phyloP scores from a whole-genome alignment of 37 sponge, comb jelly and placozoan genomes.

The Bolinopsis microptera region DNA sequence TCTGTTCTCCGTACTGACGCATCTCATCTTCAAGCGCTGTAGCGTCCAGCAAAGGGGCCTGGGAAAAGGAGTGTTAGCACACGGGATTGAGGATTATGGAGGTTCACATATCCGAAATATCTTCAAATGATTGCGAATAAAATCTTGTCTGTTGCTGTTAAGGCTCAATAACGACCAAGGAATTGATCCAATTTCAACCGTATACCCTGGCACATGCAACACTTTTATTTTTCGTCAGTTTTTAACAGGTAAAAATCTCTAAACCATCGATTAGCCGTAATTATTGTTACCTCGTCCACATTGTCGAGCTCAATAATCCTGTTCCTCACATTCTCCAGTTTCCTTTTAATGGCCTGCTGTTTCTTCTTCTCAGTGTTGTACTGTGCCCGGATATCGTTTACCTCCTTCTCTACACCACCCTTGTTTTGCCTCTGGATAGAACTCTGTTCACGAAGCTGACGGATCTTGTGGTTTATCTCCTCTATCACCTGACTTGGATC shows the following conservation, averaged over 20 bases:
- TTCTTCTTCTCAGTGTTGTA: not conserved
- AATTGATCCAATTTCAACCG: too few relatives aligned
- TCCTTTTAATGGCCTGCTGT: slow-evolving; percentile 1
- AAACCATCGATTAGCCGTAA: too few relatives aligned
- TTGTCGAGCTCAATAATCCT: slow-evolving; percentile 50
- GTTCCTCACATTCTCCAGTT: not conserved
- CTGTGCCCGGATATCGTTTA: not conserved
- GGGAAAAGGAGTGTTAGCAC: too few relatives aligned
- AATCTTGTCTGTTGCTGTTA: too few relatives aligned
- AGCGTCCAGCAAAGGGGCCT: not conserved
- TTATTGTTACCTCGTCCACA: slow-evolving; percentile 58
- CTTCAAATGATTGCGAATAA: too few relatives aligned
- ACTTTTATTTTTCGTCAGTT: too few relatives aligned
- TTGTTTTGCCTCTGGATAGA: not conserved
- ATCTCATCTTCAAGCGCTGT: slow-evolving; percentile 28
- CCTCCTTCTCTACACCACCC: not conserved
- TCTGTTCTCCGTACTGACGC: not conserved
- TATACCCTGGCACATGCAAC: too few relatives aligned
- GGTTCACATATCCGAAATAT: too few relatives aligned
- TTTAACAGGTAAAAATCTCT: too few relatives aligned
- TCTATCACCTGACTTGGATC: slow-evolving; percentile 44
- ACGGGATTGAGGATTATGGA: too few relatives aligned
- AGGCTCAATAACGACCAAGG: too few relatives aligned
- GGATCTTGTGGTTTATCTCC: slow-evolving; percentile 39
- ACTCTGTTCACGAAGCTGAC: not conserved